Evolutionary conservation across 1,140 invertebrate genomes (phyloP), one percentile per base, ranked within the genome.

Genomic region (Brachionus rubens): DNA sequence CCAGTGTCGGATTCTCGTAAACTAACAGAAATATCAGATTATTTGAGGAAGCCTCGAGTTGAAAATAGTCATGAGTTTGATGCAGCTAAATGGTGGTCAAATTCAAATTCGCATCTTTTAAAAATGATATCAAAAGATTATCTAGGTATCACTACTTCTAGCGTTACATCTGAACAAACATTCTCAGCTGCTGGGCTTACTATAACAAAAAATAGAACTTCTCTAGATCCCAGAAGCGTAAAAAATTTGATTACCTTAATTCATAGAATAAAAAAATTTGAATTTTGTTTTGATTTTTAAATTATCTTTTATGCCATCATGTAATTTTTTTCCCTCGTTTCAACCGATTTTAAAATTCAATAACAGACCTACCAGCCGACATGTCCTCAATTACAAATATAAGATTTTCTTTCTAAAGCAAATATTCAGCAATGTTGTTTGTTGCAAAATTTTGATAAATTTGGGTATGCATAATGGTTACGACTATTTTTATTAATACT

Each of bases 1-100:
- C 48, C 48, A 26, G 4, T 52, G 24, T 52, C 48, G 9, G 48
- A 52, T 52, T 52, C 28, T 52, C 19, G 28, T 26, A 5, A 21
- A 26, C 28, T 26, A 52, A 52, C 21, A 26, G 48, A 21, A 52
- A 26, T 52, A 26, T 52, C 48, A 5, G 48, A 52, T 52, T 52
- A 52, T 52, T 52, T 52, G 28, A 52, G 28, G 28, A 52, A 52
- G 48, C 48, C 48, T 52, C 48, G 48, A 21, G 24, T 52, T 52
- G 3, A 52, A 52, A 52, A 52, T 52, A 26, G 21, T 52, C 24
- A 52, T 52, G 48, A 52, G 16, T 48, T 48, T 48, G 47, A 48
- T 48, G n/a, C 47, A 48, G 24, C 24, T 19, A n/a, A 48, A 48
- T 52, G 16, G 48, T 52, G 48, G 48, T 52, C 28, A 26, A 21